Evolutionary conservation across 2,113 vertebrate genomes (phyloP), one percentile per base, ranked within the genome.

Genomic region (Lophotis ruficrista): DNA sequence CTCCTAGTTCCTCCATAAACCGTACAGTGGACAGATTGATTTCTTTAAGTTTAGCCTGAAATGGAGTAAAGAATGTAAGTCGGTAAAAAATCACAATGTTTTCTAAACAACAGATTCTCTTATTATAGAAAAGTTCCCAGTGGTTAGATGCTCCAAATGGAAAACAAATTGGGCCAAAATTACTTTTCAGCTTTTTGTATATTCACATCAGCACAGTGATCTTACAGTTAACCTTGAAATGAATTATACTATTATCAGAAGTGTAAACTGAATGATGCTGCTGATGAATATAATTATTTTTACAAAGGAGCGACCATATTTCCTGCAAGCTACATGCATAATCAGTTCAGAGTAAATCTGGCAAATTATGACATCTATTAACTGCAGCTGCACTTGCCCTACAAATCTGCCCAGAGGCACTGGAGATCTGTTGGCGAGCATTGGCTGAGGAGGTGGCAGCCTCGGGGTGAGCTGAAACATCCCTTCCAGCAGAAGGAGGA

Each of bases 1-100:
- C 99, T 12, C 99, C 99, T 7, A 99, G 98, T 70, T 99, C 99
- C 90, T 99, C 99, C 99, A 99, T 99, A 95, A 99, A 99, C 16
- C 99, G 97, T 68, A 99, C 98, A 0, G 98, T 98, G 14, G 99
- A 99, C 72, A 99, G 88, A 91, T 98, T 99, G 83, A 99, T 98
- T 98, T 99, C 99, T 96, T 99, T 98, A 84, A 99, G 98, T 96
- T 99, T 99, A 61, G 97, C 97, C 99, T 99, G 97, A 48, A 97
- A 96, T 33, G 6, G 66, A 89, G 21, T n/a, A 89, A 93, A 85
- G 56, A 73, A 87, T 28, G 2, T 22, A 43, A 58, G 6, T 38
- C 64, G 50, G 38, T 41, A 38, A 90, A 77, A 90, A 51, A 8
- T 28, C 33, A 38, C 20, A 24, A 7, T 25, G 3, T 45, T 64